phyloP scores from a whole-genome alignment of 2,888 invertebrate genomes.

The Epistrophella euchroma region DNA sequence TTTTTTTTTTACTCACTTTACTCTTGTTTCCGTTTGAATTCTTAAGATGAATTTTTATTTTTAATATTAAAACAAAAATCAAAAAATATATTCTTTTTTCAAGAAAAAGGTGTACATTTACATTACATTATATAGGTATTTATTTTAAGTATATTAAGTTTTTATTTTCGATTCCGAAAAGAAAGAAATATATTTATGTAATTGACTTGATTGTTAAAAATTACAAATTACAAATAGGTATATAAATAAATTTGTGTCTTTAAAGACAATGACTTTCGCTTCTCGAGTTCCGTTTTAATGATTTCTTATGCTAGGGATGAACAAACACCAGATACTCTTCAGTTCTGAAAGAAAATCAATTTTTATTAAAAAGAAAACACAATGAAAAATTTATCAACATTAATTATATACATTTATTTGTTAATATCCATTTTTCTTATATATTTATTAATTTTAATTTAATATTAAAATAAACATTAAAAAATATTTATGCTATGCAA shows the following conservation, averaged over 20 bases:
- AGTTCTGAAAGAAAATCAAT: constrained; percentile 79
- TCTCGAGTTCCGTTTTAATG: constrained; percentile 44
- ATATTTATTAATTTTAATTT: constrained; percentile 14
- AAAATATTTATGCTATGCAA: constrained; percentile 24
- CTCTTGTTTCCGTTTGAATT: no score
- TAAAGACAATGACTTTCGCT: constrained; percentile 67
- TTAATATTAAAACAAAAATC: no score
- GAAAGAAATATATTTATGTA: background rate
- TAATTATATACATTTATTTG: constrained; percentile 11
- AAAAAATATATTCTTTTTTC: background rate
- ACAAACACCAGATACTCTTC: constrained; percentile 82
- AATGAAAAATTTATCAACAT: constrained; percentile 5
- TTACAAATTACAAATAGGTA: background rate
- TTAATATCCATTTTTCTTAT: background rate
- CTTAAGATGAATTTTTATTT: no score
- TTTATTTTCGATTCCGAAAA: background rate
- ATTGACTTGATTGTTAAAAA: constrained; percentile 34
- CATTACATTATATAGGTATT: background rate
- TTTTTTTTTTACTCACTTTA: no score
- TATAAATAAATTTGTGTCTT: background rate
- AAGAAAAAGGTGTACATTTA: background rate
- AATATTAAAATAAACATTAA: constrained; percentile 34
- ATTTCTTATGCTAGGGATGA: constrained; percentile 78
- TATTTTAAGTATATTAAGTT: background rate
- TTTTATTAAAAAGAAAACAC: constrained; percentile 3